phyloP scores from a whole-genome alignment of 2,888 invertebrate genomes.

The Xestobium rufovillosum region DNA sequence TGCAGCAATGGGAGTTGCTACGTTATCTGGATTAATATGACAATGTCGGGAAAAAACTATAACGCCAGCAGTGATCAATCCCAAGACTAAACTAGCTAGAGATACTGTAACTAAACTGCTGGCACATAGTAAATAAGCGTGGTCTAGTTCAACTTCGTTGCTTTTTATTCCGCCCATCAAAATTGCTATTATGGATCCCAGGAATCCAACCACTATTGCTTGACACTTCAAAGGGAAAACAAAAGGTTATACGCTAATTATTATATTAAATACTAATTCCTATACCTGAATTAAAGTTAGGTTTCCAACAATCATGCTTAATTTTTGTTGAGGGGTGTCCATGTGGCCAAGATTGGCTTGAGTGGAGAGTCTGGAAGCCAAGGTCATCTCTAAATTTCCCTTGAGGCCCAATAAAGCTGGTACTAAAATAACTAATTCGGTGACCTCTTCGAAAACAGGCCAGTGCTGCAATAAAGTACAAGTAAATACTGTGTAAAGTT shows the following conservation, averaged over 20 bases:
- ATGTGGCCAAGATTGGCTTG: conserved; percentile 71
- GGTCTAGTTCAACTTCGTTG: conserved; percentile 54
- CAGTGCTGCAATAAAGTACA: conserved; percentile 58
- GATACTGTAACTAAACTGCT: conserved; percentile 70
- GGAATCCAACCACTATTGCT: conserved; percentile 65
- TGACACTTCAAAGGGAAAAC: conserved; percentile 54
- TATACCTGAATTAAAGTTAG: conserved; percentile 65
- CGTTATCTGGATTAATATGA: conserved; percentile 71
- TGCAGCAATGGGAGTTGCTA: conserved; percentile 75
- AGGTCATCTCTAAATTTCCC: conserved; percentile 78
- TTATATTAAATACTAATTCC: background rate
- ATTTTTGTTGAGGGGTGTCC: conserved; percentile 57
- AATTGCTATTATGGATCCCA: conserved; percentile 62
- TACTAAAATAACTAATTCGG: conserved; percentile 66
- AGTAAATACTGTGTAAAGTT: no score
- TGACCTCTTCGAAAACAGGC: conserved; percentile 61
- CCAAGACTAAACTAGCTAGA: conserved; percentile 65
- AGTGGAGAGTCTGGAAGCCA: conserved; percentile 72
- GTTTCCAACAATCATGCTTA: conserved; percentile 64
- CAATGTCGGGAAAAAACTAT: conserved; percentile 61
- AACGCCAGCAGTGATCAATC: conserved; percentile 63
- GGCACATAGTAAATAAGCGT: conserved; percentile 64
- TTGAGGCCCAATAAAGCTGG: conserved; percentile 72
- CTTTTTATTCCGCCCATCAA: conserved; percentile 59
- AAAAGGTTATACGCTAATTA: conserved; percentile 11